Evolutionary conservation across 2,888 invertebrate species (phyloP).

Genomic region (Blastobasis lacticolella): DNA sequence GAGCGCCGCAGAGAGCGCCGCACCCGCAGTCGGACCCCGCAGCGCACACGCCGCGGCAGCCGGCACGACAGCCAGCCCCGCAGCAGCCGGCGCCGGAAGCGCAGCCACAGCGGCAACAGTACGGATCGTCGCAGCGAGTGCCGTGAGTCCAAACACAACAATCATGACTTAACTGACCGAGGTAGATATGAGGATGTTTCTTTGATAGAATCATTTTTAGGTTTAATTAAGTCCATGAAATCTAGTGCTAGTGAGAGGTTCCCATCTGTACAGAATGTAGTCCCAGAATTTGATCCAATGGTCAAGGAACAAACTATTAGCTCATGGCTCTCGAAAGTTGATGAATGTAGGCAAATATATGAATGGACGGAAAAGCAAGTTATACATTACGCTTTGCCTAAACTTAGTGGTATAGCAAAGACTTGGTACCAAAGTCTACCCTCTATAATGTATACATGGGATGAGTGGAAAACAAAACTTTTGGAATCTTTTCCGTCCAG

Average conservation of each 20-base stretch:
- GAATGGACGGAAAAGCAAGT: conserved; percentile 1
- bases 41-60: too few species aligned
- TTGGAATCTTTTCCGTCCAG: conserved; percentile 12
- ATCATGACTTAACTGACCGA: too few species aligned
- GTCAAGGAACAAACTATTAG: neutral
- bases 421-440: conserved; percentile 16
- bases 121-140: too few species aligned
- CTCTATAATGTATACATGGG: conserved; percentile 12
- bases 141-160: too few species aligned
- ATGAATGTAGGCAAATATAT: conserved; percentile 3
- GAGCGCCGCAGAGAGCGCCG: too few species aligned
- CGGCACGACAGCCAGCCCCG: too few species aligned
- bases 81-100: too few species aligned
- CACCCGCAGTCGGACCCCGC: too few species aligned
- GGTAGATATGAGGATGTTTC: too few species aligned
- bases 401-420: conserved; percentile 8
- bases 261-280: conserved; percentile 1
- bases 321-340: neutral
- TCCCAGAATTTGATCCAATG: conserved; percentile 4
- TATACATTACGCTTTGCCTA: conserved; percentile 3
- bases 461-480: conserved; percentile 17
- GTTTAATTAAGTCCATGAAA: too few species aligned
- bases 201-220: too few species aligned
- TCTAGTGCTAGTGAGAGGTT: neutral
- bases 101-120: too few species aligned